A percentile compares a stretch with the other conserved stretches of the same genome.
Conservation (phyloP, 2,888 invertebrate species). For the Patella pellucida region DNA sequence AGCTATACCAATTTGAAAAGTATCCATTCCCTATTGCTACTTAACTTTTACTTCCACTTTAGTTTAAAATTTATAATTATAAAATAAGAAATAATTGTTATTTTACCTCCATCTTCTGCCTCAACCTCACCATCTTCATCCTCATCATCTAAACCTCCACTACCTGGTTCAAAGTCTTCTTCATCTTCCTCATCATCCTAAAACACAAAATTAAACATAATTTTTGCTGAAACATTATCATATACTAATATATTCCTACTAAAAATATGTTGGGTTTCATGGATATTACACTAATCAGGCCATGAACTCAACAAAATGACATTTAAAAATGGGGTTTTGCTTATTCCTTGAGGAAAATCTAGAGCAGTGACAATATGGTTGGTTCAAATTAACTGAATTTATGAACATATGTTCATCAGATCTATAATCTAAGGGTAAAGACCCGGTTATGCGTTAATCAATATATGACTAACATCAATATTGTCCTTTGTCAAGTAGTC, state of each 20-base stretch:
- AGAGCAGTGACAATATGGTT: too few species aligned
- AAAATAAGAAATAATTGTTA: too few species aligned
- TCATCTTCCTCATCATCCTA: conserved; percentile 56
- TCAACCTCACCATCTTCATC: conserved; percentile 43
- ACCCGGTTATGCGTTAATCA: background rate
- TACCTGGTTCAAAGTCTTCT: conserved; percentile 67
- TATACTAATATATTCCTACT: background rate
- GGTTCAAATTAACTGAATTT: too few species aligned
- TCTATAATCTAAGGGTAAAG: too few species aligned
- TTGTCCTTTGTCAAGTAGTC: conserved; percentile 76
- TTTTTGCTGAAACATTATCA: background rate
- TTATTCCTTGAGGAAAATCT: too few species aligned
- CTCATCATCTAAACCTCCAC: conserved; percentile 73
- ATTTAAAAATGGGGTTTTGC: too few species aligned
- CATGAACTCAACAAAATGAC: too few species aligned
- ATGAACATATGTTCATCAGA: too few species aligned
- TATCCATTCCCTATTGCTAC: too few species aligned
- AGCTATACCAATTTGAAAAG: too few species aligned
- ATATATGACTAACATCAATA: conserved; percentile 74
- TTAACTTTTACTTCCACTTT: too few species aligned
- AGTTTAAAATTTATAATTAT: too few species aligned
- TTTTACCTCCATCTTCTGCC: conserved; percentile 47
- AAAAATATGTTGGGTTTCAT: background rate
- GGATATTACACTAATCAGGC: background rate
- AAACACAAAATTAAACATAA: conserved; percentile 13